phyloP scores from a whole-genome alignment of 2,888 invertebrate species.

The Macrophya alboannulata region DNA sequence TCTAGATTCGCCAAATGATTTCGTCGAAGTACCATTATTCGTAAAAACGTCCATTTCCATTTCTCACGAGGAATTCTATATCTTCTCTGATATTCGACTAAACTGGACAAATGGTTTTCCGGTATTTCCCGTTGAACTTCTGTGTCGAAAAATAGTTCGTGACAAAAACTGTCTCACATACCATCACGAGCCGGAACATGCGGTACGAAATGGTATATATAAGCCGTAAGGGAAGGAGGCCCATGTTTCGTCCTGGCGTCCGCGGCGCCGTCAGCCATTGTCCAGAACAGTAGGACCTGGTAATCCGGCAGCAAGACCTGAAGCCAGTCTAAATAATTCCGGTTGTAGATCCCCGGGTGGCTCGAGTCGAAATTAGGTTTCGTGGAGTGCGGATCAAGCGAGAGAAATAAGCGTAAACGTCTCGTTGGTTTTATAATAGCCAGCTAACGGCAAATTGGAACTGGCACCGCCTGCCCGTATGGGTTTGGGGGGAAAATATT shows the following conservation, averaged over 20 bases:
- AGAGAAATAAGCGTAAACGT: constrained; percentile 43
- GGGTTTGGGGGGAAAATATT: constrained; percentile 65
- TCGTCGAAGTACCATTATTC: background rate
- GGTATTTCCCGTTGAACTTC: background rate
- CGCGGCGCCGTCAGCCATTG: constrained; percentile 21
- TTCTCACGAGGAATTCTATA: background rate
- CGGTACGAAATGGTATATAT: background rate
- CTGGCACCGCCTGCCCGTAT: constrained; percentile 59
- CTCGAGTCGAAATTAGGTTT: constrained; percentile 42
- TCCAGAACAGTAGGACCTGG: constrained; percentile 22
- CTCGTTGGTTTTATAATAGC: constrained; percentile 38
- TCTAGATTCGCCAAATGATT: background rate
- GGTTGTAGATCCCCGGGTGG: constrained; percentile 34
- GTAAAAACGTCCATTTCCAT: background rate
- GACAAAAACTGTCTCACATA: background rate
- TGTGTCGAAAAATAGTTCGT: background rate
- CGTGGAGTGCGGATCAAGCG: constrained; percentile 40
- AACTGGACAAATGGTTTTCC: background rate
- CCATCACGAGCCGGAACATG: too few species aligned
- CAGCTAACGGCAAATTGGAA: constrained; percentile 62
- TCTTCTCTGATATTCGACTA: background rate
- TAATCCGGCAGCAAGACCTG: constrained; percentile 17
- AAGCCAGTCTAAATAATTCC: constrained; percentile 37
- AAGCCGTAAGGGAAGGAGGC: background rate
- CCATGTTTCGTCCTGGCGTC: background rate